Evolutionary conservation across 2,888 invertebrate genomes (phyloP), one percentile per base, ranked within the genome.

Genomic region (Frankliniella fusca): DNA sequence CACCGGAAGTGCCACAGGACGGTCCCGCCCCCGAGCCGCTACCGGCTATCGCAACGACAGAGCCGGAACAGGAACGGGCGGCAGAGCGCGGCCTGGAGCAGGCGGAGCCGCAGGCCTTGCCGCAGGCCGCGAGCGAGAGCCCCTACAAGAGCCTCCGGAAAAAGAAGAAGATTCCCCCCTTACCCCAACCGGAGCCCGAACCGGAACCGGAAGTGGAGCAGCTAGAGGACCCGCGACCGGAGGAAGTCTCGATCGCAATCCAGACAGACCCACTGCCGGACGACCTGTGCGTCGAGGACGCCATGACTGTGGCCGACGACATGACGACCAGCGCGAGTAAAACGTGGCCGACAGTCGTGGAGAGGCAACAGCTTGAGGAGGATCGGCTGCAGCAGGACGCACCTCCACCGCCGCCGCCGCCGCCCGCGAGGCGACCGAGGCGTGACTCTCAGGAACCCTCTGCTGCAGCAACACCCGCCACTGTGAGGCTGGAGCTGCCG

Each of bases 211-310:
- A n/a, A 20, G 48, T 20, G 23, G 28, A 80, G 80, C 61, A 50
- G 20, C 23, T 12, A 12, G 70, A 76, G 70, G 70, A 76, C 27
- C 70, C 70, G 23, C 81, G 80, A 80, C 82, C 83, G n/a, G 85
- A 85, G 83, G 94, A 94, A 88, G 92, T 92, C 48, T 94, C 94
- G 86, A 93, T 94, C 9, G 95, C 94, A 0, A 95, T 94, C 0
- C 95, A 96, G 88, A 96, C 95, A 0, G 95, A 96, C 88, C 95
- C 95, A 0, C 87, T 95, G 80, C 94, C 94, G 0, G 94, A 95
- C 85, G 95, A 94, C 85, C 92, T 93, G 83, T 91, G 92, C 84
- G 92, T 92, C 86, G 93, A 93, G 86, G 88, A 91, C 85, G 89
- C 90, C 28, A 86, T 90, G 83, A 81, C 80, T 11, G 23, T 27